A percentile compares a stretch with the other conserved stretches of the same genome.
Conservation (phyloP, 2,113 vertebrate species). For the Bos indicus region DNA sequence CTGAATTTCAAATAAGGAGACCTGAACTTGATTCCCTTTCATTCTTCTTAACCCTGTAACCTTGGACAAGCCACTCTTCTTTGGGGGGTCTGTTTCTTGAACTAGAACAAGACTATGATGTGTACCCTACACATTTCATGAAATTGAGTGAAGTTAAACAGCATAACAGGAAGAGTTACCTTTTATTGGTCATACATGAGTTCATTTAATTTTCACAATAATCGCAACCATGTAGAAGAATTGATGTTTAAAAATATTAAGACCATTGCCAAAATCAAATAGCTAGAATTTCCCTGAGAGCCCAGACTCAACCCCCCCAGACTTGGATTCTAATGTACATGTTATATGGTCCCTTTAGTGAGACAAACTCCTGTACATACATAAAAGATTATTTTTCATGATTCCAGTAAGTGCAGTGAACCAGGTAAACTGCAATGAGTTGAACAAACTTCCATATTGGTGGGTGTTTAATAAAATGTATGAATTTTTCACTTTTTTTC, state of each 20-base stretch:
- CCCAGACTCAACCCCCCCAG: neutral
- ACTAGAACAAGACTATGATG: neutral
- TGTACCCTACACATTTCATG: neutral
- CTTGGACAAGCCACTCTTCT: neutral
- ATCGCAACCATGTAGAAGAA: neutral
- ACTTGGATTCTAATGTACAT: neutral
- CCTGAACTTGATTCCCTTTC: neutral
- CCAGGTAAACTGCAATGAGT: neutral
- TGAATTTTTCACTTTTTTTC: neutral
- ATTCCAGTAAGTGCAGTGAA: neutral
- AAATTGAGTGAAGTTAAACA: neutral
- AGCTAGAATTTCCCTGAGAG: neutral
- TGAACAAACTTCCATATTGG: neutral
- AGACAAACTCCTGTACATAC: neutral
- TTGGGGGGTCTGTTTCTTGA: neutral
- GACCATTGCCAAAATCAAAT: neutral
- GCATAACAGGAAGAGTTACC: neutral
- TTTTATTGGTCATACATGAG: neutral
- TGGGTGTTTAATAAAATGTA: slow-evolving; percentile 33
- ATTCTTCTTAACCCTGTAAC: neutral
- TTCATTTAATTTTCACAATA: neutral
- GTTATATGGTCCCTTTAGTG: neutral
- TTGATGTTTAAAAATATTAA: neutral
- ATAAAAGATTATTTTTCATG: neutral
- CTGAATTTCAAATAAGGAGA: slow-evolving; percentile 9